Evolutionary conservation across 53 echinoderm and acorn worm species (phyloP).

Genomic region (Arbacia lixula): DNA sequence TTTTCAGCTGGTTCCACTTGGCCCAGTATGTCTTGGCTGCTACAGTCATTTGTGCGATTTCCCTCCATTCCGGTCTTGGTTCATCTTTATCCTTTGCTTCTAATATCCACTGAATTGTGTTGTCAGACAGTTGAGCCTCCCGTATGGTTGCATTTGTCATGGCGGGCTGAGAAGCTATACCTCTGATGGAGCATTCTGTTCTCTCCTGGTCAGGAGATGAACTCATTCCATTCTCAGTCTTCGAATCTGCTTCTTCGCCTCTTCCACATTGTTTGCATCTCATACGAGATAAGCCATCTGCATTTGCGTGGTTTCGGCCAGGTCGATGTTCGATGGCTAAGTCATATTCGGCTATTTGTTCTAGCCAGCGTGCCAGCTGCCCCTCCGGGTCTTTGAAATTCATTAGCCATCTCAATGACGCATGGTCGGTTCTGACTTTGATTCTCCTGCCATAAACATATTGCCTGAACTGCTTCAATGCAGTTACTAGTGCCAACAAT

Average conservation of each 20-base stretch:
- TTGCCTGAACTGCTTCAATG: no score
- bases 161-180: constrained; percentile 20
- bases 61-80: constrained; percentile 40
- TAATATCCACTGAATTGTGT: constrained; percentile 24
- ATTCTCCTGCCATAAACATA: no score
- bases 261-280: constrained; percentile 30
- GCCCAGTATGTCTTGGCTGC: constrained; percentile 60
- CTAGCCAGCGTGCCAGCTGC: no score
- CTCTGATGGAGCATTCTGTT: not conserved
- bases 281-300: constrained; percentile 34
- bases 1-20: constrained; percentile 48
- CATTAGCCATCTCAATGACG: no score
- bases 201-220: not conserved
- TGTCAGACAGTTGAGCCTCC: constrained; percentile 8
- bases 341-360: constrained; percentile 20
- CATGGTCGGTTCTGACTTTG: no score
- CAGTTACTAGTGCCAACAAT: no score
- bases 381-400: no score
- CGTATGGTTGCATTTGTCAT: not conserved
- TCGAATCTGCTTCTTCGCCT: not conserved
- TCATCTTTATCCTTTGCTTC: constrained; percentile 24
- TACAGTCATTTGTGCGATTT: not conserved
- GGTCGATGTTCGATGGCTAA: constrained; percentile 18
- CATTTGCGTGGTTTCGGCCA: constrained; percentile 27
- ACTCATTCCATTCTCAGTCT: not conserved